Conservation (phyloP, 2,888 invertebrate species). For the Minunthozetes semirufus region DNA sequence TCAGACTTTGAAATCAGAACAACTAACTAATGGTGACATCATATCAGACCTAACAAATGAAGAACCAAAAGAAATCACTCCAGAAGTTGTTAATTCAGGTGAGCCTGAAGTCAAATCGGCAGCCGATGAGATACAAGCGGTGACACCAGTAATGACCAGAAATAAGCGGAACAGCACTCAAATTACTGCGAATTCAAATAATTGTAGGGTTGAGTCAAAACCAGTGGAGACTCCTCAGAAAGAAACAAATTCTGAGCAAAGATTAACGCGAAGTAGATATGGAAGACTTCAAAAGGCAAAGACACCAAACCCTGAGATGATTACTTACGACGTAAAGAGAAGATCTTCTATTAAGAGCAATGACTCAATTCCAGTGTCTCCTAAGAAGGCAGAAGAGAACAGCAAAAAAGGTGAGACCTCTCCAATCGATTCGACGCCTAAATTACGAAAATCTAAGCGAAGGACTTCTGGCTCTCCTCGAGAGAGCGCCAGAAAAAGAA, state of each 20-base stretch:
- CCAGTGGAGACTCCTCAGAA: neutral
- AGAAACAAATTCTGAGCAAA: neutral
- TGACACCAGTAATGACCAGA: neutral
- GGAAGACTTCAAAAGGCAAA: constrained; percentile 20
- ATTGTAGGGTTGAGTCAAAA: neutral
- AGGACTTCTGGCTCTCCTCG: neutral
- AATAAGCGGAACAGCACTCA: neutral
- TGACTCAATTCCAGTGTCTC: neutral
- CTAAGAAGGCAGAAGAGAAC: neutral
- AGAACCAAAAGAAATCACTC: too few relatives aligned
- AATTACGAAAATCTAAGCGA: neutral
- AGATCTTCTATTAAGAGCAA: neutral
- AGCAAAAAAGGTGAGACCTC: neutral
- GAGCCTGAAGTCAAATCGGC: neutral
- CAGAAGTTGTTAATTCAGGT: too few relatives aligned
- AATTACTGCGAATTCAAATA: neutral
- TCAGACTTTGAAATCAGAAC: too few relatives aligned
- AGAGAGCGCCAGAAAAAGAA: neutral
- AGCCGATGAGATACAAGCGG: neutral
- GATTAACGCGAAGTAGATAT: neutral
- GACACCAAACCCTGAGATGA: constrained; percentile 25
- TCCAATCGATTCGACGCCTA: neutral
- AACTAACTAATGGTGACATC: too few relatives aligned
- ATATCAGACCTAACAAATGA: too few relatives aligned
- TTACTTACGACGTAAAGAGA: neutral